Conservation (phyloP, 2,888 invertebrate genomes). For the Plebejus argus region DNA sequence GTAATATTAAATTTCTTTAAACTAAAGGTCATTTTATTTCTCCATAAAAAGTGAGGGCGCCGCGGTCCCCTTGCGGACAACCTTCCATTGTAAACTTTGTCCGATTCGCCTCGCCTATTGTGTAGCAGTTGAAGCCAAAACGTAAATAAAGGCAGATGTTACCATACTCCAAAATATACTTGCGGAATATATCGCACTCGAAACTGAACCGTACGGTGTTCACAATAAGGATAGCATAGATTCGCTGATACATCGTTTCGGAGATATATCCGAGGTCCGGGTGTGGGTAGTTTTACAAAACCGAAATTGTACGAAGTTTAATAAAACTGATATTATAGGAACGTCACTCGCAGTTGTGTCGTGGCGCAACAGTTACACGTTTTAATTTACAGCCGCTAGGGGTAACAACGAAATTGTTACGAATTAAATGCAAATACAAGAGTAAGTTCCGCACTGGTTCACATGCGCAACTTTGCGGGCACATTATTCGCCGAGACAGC, state of each 20-base stretch:
- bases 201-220: slow-evolving; percentile 46
- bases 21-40: slow-evolving; percentile 61
- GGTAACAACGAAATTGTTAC: slow-evolving; percentile 20
- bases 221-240: slow-evolving; percentile 37
- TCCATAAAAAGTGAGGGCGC: slow-evolving; percentile 53
- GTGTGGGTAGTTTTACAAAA: slow-evolving; percentile 78
- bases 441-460: slow-evolving; percentile 17
- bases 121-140: slow-evolving; percentile 73
- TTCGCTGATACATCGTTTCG: slow-evolving; percentile 42
- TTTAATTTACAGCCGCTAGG: slow-evolving; percentile 24
- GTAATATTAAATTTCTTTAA: slow-evolving; percentile 37
- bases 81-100: slow-evolving; percentile 61
- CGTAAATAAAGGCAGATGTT: slow-evolving; percentile 81
- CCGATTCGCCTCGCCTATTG: slow-evolving; percentile 73
- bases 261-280: slow-evolving; percentile 49
- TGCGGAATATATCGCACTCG: slow-evolving; percentile 40
- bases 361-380: slow-evolving; percentile 40
- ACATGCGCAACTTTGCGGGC: slow-evolving; percentile 14
- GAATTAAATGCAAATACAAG: slow-evolving; percentile 27
- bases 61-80: slow-evolving; percentile 48
- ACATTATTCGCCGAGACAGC: neutral
- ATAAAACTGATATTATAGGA: slow-evolving; percentile 74
- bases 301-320: slow-evolving; percentile 70
- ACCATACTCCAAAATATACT: slow-evolving; percentile 68
- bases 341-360: slow-evolving; percentile 62